phyloP scores from a whole-genome alignment of 2,888 invertebrate genomes.

The Scelioninae gen. 1 region DNA sequence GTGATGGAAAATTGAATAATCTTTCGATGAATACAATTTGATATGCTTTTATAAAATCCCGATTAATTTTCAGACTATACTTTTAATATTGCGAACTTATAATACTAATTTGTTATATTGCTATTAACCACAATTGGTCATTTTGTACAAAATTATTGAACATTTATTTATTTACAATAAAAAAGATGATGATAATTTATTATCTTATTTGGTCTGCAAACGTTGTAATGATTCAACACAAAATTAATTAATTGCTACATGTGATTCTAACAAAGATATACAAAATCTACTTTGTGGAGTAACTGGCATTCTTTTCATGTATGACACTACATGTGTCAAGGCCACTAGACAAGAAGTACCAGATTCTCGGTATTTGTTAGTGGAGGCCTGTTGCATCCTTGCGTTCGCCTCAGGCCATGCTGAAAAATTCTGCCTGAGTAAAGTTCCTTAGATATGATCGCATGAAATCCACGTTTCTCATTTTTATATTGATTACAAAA shows the following conservation, averaged over 20 bases:
- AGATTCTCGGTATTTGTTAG: conserved; percentile 81
- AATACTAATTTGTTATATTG: not conserved
- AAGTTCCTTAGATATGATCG: conserved; percentile 37
- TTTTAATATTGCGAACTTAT: not conserved
- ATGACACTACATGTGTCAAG: conserved; percentile 83
- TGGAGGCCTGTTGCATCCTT: conserved; percentile 83
- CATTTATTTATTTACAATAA: no score
- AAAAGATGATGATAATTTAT: no score
- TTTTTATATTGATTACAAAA: no score
- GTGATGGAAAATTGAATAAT: conserved; percentile 55
- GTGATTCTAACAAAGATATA: not conserved
- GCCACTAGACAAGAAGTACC: conserved; percentile 83
- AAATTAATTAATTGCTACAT: no score
- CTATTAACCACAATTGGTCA: not conserved
- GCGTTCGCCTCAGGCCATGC: conserved; percentile 79
- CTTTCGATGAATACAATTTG: conserved; percentile 38
- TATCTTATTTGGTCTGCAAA: no score
- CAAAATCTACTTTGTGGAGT: conserved; percentile 71
- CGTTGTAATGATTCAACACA: no score
- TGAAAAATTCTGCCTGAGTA: conserved; percentile 73
- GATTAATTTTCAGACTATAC: conserved; percentile 31
- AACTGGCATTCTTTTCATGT: conserved; percentile 82
- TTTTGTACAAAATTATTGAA: not conserved
- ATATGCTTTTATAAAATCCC: conserved; percentile 14
- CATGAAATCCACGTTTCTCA: conserved; percentile 20